Percentiles rank a stretch among this genome's conserved stretches.
Evolutionary conservation across 53 echinoderm and acorn worm genomes (phyloP).

Genomic region (Echinometra lucunter): DNA sequence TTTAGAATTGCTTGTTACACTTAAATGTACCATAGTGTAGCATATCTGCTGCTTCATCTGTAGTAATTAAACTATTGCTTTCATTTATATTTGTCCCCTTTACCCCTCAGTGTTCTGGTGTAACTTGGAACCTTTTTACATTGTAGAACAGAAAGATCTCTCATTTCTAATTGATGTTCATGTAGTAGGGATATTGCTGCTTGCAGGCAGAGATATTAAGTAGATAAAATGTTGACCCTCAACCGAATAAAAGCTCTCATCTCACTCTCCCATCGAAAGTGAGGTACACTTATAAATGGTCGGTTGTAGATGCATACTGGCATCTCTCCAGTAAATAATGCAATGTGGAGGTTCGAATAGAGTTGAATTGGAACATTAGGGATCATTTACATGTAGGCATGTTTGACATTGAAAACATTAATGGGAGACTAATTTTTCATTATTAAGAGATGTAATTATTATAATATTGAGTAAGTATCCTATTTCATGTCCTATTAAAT

Average conservation of each 20-base stretch:
- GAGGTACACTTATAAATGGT: background rate
- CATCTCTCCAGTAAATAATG: background rate
- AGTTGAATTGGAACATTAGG: no score
- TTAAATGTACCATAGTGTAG: no score
- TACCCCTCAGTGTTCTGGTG: background rate
- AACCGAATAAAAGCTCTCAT: background rate
- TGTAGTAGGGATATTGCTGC: background rate
- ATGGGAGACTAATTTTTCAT: no score
- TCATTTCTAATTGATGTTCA: background rate
- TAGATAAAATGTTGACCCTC: background rate
- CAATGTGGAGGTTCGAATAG: background rate
- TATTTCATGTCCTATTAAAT: no score
- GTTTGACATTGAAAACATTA: no score
- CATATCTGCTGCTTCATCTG: no score
- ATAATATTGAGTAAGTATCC: no score
- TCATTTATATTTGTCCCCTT: no score
- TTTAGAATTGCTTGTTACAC: no score
- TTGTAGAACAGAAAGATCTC: background rate
- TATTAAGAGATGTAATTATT: no score
- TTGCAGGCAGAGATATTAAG: background rate
- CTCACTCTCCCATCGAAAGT: background rate
- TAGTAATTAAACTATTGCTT: no score
- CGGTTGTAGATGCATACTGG: background rate
- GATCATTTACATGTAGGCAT: no score
- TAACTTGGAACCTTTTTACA: background rate